These are phyloP conservation scores for Phasia obesa DNA, from an alignment of 2,888 invertebrate genomes.

Conservation along the genomic window DNA sequence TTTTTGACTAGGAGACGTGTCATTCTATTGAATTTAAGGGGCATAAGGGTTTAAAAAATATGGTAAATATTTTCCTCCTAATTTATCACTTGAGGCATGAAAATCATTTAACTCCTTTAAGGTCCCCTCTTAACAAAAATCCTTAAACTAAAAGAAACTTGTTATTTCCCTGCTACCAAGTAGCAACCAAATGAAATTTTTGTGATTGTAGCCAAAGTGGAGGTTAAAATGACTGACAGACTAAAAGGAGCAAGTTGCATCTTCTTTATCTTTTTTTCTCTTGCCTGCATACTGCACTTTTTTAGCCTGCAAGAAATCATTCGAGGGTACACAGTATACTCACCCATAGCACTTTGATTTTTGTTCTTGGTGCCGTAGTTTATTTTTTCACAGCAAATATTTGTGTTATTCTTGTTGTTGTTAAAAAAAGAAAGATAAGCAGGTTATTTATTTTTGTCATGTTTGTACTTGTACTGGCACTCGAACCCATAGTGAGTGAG, in stretches of 20 bases:
- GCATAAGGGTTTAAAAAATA: too few species aligned
- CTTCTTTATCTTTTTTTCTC: conserved; percentile 1
- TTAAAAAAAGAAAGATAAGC: conserved; percentile 42
- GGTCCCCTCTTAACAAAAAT: too few species aligned
- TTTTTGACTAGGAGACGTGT: too few species aligned
- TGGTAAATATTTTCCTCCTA: too few species aligned
- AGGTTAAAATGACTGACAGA: conserved; percentile 23
- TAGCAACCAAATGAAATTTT: conserved; percentile 6
- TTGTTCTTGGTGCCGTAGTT: conserved; percentile 21
- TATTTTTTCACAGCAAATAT: conserved; percentile 3
- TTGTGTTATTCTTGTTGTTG: conserved; percentile 12
- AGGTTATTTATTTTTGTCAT: conserved; percentile 64
- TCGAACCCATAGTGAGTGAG: conserved; percentile 30
- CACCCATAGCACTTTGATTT: background rate
- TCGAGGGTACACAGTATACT: background rate
- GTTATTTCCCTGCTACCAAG: background rate
- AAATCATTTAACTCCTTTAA: too few species aligned
- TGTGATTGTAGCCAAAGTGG: conserved; percentile 1
- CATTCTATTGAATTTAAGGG: too few species aligned
- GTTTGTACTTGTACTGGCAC: conserved; percentile 50
- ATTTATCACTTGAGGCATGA: too few species aligned
- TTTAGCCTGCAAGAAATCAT: background rate
- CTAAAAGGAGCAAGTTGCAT: conserved; percentile 11
- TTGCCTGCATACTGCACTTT: background rate
- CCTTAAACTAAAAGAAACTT: too few species aligned